Conservation (phyloP, 2,113 vertebrate genomes). For the Lophius piscatorius region DNA sequence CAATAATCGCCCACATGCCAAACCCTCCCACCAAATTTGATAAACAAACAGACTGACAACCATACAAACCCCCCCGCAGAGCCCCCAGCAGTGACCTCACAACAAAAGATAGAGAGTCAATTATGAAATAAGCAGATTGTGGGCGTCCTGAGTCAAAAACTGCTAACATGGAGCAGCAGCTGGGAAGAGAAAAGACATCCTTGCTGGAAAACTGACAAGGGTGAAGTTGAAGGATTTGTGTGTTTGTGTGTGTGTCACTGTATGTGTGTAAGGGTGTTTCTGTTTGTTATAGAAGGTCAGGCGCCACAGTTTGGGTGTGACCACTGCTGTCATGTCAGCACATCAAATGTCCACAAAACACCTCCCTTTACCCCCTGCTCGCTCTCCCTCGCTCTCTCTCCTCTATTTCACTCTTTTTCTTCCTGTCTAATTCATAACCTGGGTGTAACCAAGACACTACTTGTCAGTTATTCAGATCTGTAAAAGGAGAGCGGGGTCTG, state of each 20-base stretch:
- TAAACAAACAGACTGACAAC: no score
- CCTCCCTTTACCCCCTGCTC: constrained; percentile 48
- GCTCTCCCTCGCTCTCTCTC: constrained; percentile 26
- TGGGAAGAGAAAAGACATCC: constrained; percentile 38
- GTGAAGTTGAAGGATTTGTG: constrained; percentile 48
- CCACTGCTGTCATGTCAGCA: constrained; percentile 75
- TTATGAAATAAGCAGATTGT: constrained; percentile 63
- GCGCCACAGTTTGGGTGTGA: constrained; percentile 76
- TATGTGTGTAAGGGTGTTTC: constrained; percentile 53
- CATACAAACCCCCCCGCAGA: no score
- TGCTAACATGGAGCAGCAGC: constrained; percentile 41
- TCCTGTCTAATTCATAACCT: constrained; percentile 66
- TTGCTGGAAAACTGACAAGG: constrained; percentile 32
- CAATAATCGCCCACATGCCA: no score
- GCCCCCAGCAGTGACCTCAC: constrained; percentile 13
- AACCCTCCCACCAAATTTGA: no score
- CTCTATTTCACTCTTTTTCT: constrained; percentile 21
- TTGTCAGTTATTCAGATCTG: constrained; percentile 75
- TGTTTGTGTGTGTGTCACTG: constrained; percentile 7
- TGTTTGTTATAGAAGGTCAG: constrained; percentile 73
- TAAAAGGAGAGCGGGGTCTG: constrained; percentile 52
- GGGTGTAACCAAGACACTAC: constrained; percentile 73
- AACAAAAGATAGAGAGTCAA: constrained; percentile 3
- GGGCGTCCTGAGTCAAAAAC: constrained; percentile 63
- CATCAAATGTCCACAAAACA: constrained; percentile 69